phyloP scores from a whole-genome alignment of 2,113 vertebrate species.

The Lethenteron camtschaticum region DNA sequence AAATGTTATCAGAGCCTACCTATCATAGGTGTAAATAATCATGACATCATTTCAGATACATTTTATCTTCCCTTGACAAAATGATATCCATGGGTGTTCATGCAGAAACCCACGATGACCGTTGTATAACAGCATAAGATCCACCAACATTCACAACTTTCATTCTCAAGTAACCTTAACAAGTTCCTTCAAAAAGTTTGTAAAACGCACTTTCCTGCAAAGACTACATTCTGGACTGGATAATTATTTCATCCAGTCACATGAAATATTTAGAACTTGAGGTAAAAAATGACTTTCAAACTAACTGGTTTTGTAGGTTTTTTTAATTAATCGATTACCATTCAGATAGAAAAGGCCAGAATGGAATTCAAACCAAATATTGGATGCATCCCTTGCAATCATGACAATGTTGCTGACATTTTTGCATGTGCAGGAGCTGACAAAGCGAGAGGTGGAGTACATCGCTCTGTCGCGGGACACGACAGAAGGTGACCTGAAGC shows the following conservation, averaged over 20 bases:
- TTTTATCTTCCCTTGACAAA: background rate
- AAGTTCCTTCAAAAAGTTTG: too few species aligned
- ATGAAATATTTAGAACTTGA: too few species aligned
- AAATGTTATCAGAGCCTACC: background rate
- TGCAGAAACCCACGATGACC: too few species aligned
- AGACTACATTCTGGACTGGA: too few species aligned
- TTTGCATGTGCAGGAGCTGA: constrained; percentile 44
- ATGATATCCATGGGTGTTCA: too few species aligned
- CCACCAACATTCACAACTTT: too few species aligned
- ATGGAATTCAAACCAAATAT: background rate
- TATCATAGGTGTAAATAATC: background rate
- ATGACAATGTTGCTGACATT: background rate
- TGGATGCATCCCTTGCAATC: background rate
- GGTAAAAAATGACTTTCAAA: background rate
- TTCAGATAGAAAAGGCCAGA: constrained; percentile 2
- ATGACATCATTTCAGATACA: background rate
- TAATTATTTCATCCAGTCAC: too few species aligned
- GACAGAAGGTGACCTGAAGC: constrained; percentile 83
- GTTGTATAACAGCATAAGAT: too few species aligned
- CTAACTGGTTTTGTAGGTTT: background rate
- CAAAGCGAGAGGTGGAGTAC: constrained; percentile 69
- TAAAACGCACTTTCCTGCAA: too few species aligned
- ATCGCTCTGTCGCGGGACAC: constrained; percentile 74
- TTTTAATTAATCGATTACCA: background rate
- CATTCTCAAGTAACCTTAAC: too few species aligned